These are phyloP conservation scores for Drosophila sucinea DNA, from an alignment of 1,140 invertebrate species.

Conservation along the genomic window DNA sequence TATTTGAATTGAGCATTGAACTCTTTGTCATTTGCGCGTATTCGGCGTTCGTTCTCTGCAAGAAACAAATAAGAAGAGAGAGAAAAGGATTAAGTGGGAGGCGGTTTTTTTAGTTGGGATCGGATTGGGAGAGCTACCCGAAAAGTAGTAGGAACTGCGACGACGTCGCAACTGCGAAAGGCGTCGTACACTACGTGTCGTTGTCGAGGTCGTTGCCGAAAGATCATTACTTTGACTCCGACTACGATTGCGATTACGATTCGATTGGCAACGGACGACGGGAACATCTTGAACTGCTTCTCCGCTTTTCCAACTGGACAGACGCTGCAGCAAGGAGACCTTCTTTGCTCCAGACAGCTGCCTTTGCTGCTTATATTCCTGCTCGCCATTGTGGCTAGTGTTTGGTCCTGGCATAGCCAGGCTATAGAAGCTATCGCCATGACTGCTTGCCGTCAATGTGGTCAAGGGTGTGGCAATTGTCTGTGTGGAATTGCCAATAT, in stretches of 20 bases:
- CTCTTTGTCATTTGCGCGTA: conserved; percentile 96
- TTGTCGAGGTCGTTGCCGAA: conserved; percentile 47
- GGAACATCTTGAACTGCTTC: conserved; percentile 14
- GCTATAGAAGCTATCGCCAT: conserved; percentile 60
- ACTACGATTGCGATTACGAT: conserved; percentile 10
- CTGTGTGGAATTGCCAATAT: conserved; percentile 66
- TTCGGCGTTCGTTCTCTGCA: conserved; percentile 87
- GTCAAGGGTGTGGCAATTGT: conserved; percentile 62
- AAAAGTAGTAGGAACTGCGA: conserved; percentile 80
- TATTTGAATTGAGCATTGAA: conserved; percentile 98
- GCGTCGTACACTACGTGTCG: conserved; percentile 54
- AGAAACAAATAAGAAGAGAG: conserved; percentile 8
- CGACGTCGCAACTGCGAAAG: conserved; percentile 73
- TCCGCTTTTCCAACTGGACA: conserved; percentile 47
- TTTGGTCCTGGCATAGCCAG: conserved; percentile 37
- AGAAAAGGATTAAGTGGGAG: background rate
- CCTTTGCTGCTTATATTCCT: conserved; percentile 39
- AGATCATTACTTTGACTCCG: conserved; percentile 22
- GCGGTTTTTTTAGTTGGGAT: no score
- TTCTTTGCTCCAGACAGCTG: conserved; percentile 16
- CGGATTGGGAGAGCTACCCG: conserved; percentile 52
- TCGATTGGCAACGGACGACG: conserved; percentile 16
- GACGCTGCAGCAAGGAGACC: conserved; percentile 38
- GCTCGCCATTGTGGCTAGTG: conserved; percentile 19
- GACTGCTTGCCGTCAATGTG: conserved; percentile 17